phyloP scores from a whole-genome alignment of 2,113 vertebrate species.

The Chaetops frenatus region DNA sequence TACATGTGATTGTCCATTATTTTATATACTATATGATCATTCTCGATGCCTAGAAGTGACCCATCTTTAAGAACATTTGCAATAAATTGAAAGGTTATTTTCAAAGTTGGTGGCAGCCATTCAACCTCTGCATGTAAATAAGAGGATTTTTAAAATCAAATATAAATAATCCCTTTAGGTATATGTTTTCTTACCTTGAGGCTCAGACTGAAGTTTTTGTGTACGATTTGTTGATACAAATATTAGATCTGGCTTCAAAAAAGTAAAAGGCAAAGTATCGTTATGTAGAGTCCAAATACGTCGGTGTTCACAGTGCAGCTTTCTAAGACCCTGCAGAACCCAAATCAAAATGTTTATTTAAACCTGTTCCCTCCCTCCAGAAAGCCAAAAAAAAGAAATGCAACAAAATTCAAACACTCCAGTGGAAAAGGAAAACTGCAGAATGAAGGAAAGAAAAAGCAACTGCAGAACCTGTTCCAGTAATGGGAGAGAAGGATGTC shows the following conservation, averaged over 20 bases:
- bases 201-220: constrained; percentile 52
- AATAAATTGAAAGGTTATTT: constrained; percentile 39
- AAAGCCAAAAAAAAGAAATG: constrained; percentile 56
- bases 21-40: background rate
- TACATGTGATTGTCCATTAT: background rate
- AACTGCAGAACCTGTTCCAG: too few relatives aligned
- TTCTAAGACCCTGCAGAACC: constrained; percentile 46
- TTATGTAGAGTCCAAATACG: constrained; percentile 11
- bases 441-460: too few relatives aligned
- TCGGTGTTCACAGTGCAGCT: constrained; percentile 58
- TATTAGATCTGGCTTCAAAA: constrained; percentile 50
- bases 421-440: too few relatives aligned
- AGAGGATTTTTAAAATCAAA: constrained; percentile 53
- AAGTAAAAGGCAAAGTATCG: constrained; percentile 48
- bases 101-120: constrained; percentile 35
- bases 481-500: too few relatives aligned
- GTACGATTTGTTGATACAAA: constrained; percentile 61
- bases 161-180: constrained; percentile 51
- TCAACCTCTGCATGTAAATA: constrained; percentile 51
- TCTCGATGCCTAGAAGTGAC: background rate
- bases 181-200: constrained; percentile 49
- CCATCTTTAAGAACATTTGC: background rate
- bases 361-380: constrained; percentile 46
- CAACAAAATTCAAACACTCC: constrained; percentile 58
- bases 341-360: constrained; percentile 69